Evolutionary conservation across 2,888 invertebrate species (phyloP).

Genomic region (Marasmarcha lunaedactyla): DNA sequence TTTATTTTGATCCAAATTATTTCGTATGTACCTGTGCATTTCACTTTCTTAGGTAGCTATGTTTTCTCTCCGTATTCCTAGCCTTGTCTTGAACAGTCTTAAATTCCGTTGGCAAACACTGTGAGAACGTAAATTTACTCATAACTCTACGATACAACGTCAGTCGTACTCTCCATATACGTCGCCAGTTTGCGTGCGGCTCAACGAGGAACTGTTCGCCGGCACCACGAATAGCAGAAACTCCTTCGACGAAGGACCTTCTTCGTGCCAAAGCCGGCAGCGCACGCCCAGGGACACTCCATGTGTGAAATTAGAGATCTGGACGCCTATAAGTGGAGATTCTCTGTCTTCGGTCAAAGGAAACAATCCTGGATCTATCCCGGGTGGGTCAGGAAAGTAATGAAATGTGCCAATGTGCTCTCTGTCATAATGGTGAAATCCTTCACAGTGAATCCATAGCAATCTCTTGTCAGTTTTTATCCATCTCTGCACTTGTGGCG

Average conservation of each 20-base stretch:
- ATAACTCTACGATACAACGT: constrained; percentile 2
- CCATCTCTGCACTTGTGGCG: constrained; percentile 34
- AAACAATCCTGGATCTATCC: constrained; percentile 35
- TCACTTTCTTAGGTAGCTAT: too few relatives aligned
- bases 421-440: constrained; percentile 41
- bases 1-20: too few relatives aligned
- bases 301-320: constrained; percentile 40
- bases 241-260: constrained; percentile 31
- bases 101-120: too few relatives aligned
- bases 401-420: constrained; percentile 44
- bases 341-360: constrained; percentile 26
- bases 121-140: constrained; percentile 6
- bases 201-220: not conserved
- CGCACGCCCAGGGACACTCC: constrained; percentile 42
- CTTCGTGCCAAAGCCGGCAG: constrained; percentile 49
- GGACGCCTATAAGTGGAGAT: constrained; percentile 43
- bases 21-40: too few relatives aligned
- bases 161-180: not conserved
- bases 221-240: constrained; percentile 39
- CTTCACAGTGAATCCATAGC: constrained; percentile 44
- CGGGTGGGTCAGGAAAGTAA: constrained; percentile 53
- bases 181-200: too few relatives aligned
- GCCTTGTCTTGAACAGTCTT: too few relatives aligned
- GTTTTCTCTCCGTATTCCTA: too few relatives aligned
- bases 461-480: constrained; percentile 27